phyloP scores from a whole-genome alignment of 1,140 invertebrate genomes.

The Drosophila tropicalis region DNA sequence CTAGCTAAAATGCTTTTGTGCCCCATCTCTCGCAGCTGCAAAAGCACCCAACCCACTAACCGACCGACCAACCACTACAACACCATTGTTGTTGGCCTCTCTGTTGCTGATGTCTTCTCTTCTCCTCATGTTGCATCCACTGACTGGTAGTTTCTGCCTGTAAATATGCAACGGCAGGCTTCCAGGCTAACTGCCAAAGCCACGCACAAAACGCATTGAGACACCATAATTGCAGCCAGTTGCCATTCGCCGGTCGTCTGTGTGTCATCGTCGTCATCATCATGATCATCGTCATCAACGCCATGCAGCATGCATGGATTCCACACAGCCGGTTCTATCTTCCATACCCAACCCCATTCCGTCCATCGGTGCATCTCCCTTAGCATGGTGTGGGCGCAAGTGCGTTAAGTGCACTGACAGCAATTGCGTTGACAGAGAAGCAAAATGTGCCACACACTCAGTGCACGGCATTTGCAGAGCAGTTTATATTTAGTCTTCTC shows the following conservation, averaged over 20 bases:
- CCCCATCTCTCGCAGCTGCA: slow-evolving; percentile 25
- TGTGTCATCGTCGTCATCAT: slow-evolving; percentile 21
- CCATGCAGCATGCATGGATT: slow-evolving; percentile 27
- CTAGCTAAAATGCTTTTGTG: slow-evolving; percentile 71
- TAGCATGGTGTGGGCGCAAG: slow-evolving; percentile 53
- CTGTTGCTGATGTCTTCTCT: slow-evolving; percentile 3
- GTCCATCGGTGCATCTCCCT: neutral
- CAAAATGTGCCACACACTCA: slow-evolving; percentile 63
- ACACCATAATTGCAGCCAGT: slow-evolving; percentile 77
- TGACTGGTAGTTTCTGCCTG: slow-evolving; percentile 25
- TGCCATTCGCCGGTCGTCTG: slow-evolving; percentile 46
- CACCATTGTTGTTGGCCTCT: slow-evolving; percentile 11
- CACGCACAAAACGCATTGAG: slow-evolving; percentile 79
- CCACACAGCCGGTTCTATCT: neutral
- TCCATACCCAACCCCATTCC: neutral
- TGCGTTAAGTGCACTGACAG: slow-evolving; percentile 79
- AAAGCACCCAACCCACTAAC: neutral
- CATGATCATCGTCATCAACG: neutral
- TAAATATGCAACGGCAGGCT: slow-evolving; percentile 69
- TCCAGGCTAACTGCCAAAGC: slow-evolving; percentile 69
- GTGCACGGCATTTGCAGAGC: slow-evolving; percentile 52
- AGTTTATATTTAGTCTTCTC: slow-evolving; percentile 71
- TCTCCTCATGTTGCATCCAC: neutral
- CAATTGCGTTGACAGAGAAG: slow-evolving; percentile 72
- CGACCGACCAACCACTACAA: slow-evolving; percentile 16